phyloP scores from a whole-genome alignment of 2,113 vertebrate species.

The Propithecus coquereli region DNA sequence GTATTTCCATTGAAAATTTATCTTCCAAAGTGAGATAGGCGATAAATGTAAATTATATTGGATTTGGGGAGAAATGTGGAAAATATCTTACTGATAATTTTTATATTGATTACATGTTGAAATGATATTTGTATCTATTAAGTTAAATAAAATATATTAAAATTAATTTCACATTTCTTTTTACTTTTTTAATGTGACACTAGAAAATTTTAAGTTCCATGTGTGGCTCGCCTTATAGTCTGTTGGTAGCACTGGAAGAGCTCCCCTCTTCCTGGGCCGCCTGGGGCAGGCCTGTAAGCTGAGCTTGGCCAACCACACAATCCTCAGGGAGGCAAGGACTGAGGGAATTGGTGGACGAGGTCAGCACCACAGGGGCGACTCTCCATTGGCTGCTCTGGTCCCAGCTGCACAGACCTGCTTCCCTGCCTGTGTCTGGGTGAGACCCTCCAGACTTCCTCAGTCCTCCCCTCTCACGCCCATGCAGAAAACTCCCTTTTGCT shows the following conservation, averaged over 20 bases:
- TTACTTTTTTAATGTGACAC: not conserved
- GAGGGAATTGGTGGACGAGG: not conserved
- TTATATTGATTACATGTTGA: not conserved
- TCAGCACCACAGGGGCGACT: not conserved
- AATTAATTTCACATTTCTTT: not conserved
- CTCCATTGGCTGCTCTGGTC: not conserved
- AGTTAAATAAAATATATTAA: not conserved
- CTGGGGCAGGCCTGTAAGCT: not conserved
- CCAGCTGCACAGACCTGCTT: not conserved
- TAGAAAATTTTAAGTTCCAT: not conserved
- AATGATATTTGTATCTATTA: not conserved
- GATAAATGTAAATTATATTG: not conserved
- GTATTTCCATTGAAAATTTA: conserved; percentile 1
- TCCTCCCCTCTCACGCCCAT: not conserved
- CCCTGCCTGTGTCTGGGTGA: not conserved
- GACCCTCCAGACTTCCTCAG: not conserved
- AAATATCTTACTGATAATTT: not conserved
- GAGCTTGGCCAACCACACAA: not conserved
- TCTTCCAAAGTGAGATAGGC: not conserved
- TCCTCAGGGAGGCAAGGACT: not conserved
- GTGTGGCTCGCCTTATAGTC: not conserved
- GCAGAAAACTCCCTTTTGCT: not conserved
- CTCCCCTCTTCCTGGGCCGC: not conserved
- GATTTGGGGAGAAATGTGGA: not conserved
- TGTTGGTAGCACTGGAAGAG: not conserved